Evolutionary conservation across 2,888 invertebrate species (phyloP).

Genomic region (Metopia argyrocephala): DNA sequence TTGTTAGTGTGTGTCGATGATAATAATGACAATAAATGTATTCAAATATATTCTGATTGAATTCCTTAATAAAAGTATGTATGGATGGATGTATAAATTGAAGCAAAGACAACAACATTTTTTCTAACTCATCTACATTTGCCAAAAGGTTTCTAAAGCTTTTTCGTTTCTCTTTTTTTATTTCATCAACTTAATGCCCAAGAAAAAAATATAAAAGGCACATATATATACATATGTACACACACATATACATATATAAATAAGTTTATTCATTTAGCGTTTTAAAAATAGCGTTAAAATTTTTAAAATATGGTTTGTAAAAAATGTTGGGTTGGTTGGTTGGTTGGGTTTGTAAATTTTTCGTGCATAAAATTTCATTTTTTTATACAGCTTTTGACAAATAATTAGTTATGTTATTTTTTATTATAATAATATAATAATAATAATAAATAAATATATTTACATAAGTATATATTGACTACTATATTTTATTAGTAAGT

Average conservation of each 20-base stretch:
- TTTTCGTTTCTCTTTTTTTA: background rate
- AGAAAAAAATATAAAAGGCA: no score
- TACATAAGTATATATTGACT: no score
- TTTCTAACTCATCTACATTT: conserved; percentile 11
- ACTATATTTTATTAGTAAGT: no score
- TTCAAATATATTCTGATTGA: conserved; percentile 76
- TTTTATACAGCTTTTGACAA: no score
- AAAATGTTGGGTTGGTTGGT: no score
- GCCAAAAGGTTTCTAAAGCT: conserved; percentile 38
- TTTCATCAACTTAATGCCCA: background rate
- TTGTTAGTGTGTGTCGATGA: background rate
- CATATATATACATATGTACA: no score
- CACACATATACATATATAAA: background rate
- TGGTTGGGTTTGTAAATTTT: no score
- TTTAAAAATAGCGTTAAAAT: background rate
- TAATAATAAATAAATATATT: no score
- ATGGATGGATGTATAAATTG: conserved; percentile 66
- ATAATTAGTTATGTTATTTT: no score
- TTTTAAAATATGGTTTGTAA: background rate
- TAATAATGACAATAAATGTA: conserved; percentile 66
- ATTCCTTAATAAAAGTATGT: conserved; percentile 73
- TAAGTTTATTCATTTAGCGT: conserved; percentile 21
- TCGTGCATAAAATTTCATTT: no score
- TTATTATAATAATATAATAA: no score
- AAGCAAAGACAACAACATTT: conserved; percentile 21